A percentile compares a stretch with the other conserved stretches of the same genome.
Evolutionary conservation across 2,797 vertebrate genomes (phyloP).

Genomic region (Syndactyla subalaris): DNA sequence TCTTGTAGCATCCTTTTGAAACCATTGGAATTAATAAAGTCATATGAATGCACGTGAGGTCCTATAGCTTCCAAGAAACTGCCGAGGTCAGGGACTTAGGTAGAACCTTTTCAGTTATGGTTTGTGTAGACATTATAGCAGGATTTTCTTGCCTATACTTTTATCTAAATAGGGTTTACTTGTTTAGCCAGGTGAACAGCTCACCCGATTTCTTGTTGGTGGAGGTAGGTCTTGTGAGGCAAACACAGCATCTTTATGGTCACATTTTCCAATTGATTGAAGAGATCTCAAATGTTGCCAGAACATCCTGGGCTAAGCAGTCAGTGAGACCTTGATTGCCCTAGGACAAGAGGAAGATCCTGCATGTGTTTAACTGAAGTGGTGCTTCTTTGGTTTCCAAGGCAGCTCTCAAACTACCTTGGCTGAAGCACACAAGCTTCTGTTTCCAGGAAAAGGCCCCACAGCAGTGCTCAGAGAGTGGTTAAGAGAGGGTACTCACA

Average conservation of each 20-base stretch:
- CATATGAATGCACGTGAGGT: neutral
- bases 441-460: neutral
- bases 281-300: neutral
- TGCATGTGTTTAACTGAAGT: neutral
- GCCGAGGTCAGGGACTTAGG: neutral
- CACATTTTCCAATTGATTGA: neutral
- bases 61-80: neutral
- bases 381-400: neutral
- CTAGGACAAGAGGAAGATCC: neutral
- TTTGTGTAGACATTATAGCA: fast-evolving
- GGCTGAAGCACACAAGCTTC: neutral
- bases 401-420: neutral
- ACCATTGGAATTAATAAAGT: neutral
- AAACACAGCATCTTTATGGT: fast-evolving
- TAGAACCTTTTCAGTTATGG: neutral
- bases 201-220: neutral
- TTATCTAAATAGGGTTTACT: neutral
- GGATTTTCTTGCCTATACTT: neutral
- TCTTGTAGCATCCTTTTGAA: neutral
- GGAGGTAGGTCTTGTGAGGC: neutral
- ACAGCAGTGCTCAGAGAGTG: neutral
- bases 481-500: neutral
- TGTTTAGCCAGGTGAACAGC: neutral
- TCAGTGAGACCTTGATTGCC: neutral
- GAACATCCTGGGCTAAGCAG: neutral